Evolutionary conservation across 2,797 vertebrate species (phyloP), one percentile per base, ranked within the genome.

Genomic region (Mormyrus hasselquistii): DNA sequence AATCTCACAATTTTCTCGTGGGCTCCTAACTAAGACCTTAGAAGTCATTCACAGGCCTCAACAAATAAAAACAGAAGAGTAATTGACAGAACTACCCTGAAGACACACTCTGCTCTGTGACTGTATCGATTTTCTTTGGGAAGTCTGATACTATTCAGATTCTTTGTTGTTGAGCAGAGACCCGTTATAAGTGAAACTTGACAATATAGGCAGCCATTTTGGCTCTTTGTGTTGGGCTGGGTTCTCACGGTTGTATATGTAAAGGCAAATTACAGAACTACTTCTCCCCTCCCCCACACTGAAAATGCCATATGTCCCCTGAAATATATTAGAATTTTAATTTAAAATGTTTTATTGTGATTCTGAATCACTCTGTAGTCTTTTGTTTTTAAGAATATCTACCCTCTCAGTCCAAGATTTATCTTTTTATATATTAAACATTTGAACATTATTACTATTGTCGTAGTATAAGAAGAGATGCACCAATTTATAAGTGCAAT

Each of bases 221-320:
- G 41, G 76, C 41, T 82, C 76, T 82, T 47, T 82, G 76, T 82
- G 76, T 82, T 47, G 47, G 8, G 76, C 16, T 82, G 8, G 76
- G 76, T 82, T 82, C 76, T 82, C 76, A 82, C 76, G 38, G 76
- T 82, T 82, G 38, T n/a, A 34, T n/a, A 47, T 47, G 38, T 82
- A 82, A 82, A 82, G 76, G 41, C 19, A 22, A 22, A 82, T 82
- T 44, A 16, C 41, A 19, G 19, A 82, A 19, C 49, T 41, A n/a
- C 76, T 82, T 79, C 16, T n/a, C 29, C n/a, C 38, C 8, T n/a
- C 76, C 29, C 41, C 16, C 16, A 82, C 16, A 82, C 76, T 22
- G 38, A 82, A 34, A 82, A 82, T 47, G 19, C 41, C 76, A 47
- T 44, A 47, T n/a, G 16, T 47, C 41, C 38, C 16, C 76, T 47